Evolutionary conservation across 2,797 vertebrate species (phyloP), one percentile per base, ranked within the genome.

Genomic region (Anguilla obscura): DNA sequence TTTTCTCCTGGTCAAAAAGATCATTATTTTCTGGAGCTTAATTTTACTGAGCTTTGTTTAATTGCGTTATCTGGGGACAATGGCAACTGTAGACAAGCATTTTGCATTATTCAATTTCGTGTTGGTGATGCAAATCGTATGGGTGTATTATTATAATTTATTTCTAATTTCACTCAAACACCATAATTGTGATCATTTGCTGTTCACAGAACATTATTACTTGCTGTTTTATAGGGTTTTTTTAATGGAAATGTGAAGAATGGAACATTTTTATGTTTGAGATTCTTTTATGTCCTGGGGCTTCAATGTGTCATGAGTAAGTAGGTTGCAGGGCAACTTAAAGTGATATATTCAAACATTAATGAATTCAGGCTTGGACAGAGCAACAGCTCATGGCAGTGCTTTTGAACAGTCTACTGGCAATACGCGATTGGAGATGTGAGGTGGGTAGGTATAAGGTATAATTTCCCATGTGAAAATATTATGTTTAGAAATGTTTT

Each of bases 21-120:
- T 50, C 8, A 82, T 82, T 82, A 82, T 82, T 82, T 50, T 82
- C 9, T 21, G 79, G 40, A 50, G 79, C 2, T 45, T 50, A 50
- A 82, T 48, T 82, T 21, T 30, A 27, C 36, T 5, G 36, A 86
- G 36, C 45, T 27, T 74, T 30, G n/a, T 86, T 85, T 86, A 21
- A 33, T 86, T 71, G n/a, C 9, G 71, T 74, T 48, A 45, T 86
- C 24, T 48, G 24, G n/a, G 66, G 85, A 74, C 40, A 86, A 16
- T 30, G 79, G 79, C 40, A 86, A 45, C 3, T 12, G 63, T 21
- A 63, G 58, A 86, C 45, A 5, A 48, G 63, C 54, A 27, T 86
- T 86, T 71, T 30, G 45, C 63, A 74, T 74, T 52, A 86, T 74
- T 86, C 63, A 71, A 86, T 86, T 69, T 86, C 3, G n/a, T 50